phyloP scores from a whole-genome alignment of 2,888 invertebrate genomes.

The Masnerella sp. region DNA sequence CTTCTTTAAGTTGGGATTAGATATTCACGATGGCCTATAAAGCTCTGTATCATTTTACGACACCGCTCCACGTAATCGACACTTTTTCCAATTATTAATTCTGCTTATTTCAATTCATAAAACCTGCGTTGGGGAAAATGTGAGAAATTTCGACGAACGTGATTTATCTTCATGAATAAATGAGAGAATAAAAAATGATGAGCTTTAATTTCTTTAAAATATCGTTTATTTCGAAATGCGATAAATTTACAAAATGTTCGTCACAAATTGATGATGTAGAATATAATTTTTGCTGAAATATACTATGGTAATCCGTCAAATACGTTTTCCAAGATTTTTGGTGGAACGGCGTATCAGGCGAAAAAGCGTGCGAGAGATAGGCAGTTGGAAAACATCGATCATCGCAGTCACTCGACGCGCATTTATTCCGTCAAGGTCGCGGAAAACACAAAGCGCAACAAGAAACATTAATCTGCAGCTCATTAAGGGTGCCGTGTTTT shows the following conservation, averaged over 20 bases:
- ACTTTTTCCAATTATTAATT: constrained; percentile 24
- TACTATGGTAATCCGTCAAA: too few relatives aligned
- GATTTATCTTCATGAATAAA: too few relatives aligned
- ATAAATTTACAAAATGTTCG: too few relatives aligned
- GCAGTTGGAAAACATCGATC: constrained; percentile 32
- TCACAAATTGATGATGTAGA: too few relatives aligned
- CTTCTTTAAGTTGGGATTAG: constrained; percentile 17
- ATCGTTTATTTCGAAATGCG: too few relatives aligned
- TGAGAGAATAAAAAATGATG: too few relatives aligned
- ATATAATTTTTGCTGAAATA: too few relatives aligned
- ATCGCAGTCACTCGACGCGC: constrained; percentile 16
- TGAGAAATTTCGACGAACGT: too few relatives aligned
- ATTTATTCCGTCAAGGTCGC: constrained; percentile 62
- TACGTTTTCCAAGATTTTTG: too few relatives aligned
- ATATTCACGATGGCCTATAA: constrained; percentile 10
- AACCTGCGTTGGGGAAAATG: too few relatives aligned
- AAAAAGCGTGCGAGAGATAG: constrained; percentile 16
- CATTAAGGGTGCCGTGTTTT: constrained; percentile 69
- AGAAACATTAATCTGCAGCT: constrained; percentile 69
- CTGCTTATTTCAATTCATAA: too few relatives aligned
- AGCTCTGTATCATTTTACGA: background rate
- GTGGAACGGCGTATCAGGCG: constrained; percentile 9
- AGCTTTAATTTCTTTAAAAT: too few relatives aligned
- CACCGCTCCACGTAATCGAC: constrained; percentile 19
- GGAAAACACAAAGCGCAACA: constrained; percentile 68